phyloP scores from a whole-genome alignment of 2,113 vertebrate genomes.

The Lasiurus borealis region DNA sequence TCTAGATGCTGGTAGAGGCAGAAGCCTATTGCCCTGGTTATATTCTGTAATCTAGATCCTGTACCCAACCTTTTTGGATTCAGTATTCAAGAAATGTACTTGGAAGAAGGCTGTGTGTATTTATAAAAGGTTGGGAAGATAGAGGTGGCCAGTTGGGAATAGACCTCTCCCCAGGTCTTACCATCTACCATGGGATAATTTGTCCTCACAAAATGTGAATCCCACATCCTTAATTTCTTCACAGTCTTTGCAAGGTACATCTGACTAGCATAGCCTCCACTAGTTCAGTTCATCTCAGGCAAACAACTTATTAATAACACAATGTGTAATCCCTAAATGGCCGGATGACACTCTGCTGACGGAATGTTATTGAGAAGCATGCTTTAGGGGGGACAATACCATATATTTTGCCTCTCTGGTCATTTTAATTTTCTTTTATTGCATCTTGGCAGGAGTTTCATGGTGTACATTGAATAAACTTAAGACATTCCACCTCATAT shows the following conservation, averaged over 20 bases:
- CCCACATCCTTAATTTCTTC: constrained; percentile 58
- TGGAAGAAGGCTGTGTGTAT: background rate
- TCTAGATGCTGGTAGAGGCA: background rate
- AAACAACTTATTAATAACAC: constrained; percentile 61
- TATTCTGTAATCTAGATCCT: background rate
- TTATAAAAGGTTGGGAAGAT: background rate
- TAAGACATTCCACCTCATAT: constrained; percentile 42
- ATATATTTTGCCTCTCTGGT: constrained; percentile 54
- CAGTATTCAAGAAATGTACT: background rate
- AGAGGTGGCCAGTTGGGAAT: background rate
- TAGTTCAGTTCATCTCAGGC: constrained; percentile 54
- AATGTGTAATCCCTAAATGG: constrained; percentile 8
- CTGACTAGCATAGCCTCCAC: constrained; percentile 68
- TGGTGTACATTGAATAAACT: constrained; percentile 64
- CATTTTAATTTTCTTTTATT: constrained; percentile 80
- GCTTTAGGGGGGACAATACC: background rate
- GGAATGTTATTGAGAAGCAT: constrained; percentile 57
- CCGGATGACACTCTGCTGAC: background rate
- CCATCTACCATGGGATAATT: constrained; percentile 18
- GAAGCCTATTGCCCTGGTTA: background rate
- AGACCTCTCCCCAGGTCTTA: background rate
- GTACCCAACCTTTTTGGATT: background rate
- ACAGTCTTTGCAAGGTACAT: constrained; percentile 43
- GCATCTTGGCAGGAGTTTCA: constrained; percentile 52
- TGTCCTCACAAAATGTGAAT: constrained; percentile 24